A percentile compares a stretch with the other conserved stretches of the same genome.
Evolutionary conservation across 2,797 vertebrate genomes (phyloP).

Genomic region (Zenarchopterus dispar): DNA sequence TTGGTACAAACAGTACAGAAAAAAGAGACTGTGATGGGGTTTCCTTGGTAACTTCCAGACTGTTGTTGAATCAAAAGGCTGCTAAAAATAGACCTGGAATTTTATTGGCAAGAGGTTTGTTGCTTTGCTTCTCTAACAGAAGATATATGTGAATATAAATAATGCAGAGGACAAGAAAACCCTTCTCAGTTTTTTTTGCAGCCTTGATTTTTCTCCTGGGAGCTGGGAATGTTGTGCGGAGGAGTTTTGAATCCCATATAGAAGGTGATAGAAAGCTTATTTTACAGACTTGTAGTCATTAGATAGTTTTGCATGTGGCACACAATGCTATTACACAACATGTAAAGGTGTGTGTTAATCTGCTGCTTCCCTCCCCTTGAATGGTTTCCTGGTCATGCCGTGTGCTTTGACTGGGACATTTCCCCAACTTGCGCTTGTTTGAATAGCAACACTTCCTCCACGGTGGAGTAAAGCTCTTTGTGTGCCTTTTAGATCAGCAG

Average conservation of each 20-base stretch:
- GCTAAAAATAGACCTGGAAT: constrained; percentile 11
- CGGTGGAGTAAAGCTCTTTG: constrained; percentile 16
- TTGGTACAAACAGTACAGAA: constrained; percentile 18
- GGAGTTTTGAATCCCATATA: constrained; percentile 5
- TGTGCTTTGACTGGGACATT: constrained; percentile 41
- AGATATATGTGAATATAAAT: constrained; percentile 22
- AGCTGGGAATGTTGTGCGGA: constrained; percentile 8
- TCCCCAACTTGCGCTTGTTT: constrained; percentile 55
- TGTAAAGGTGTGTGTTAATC: constrained; percentile 52
- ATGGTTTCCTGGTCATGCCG: constrained; percentile 54
- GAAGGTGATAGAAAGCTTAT: constrained; percentile 3
- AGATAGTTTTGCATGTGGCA: constrained; percentile 44
- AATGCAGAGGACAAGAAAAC: neutral
- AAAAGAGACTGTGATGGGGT: constrained; percentile 19
- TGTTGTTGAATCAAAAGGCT: constrained; percentile 17
- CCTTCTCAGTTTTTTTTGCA: neutral
- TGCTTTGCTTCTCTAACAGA: constrained; percentile 18
- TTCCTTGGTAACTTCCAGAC: constrained; percentile 19
- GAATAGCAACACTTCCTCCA: constrained; percentile 53
- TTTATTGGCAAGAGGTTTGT: neutral
- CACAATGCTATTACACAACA: constrained; percentile 47
- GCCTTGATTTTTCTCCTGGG: constrained; percentile 10
- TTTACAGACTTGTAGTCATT: constrained; percentile 20
- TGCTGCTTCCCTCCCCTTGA: constrained; percentile 36
- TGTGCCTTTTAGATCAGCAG: constrained; percentile 14